Percentiles rank a stretch among this genome's conserved stretches.
These are phyloP conservation scores for Pomacea canaliculata DNA, from an alignment of 2,888 invertebrate species.

Conservation along the genomic window DNA sequence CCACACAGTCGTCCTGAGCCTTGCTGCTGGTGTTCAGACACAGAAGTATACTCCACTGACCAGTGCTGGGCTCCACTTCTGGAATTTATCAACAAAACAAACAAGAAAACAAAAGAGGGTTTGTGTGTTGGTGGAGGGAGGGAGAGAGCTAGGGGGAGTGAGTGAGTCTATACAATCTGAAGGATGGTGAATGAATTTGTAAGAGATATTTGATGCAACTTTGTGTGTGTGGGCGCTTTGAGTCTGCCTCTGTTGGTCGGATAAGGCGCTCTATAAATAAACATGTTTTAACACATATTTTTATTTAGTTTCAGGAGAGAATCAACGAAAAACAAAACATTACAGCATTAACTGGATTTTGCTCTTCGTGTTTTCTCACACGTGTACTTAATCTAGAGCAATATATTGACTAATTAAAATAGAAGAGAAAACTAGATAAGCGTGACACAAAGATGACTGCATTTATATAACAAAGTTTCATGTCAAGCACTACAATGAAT, in stretches of 20 bases:
- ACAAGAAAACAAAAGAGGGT: not conserved
- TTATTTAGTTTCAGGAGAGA: no score
- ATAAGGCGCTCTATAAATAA: not conserved
- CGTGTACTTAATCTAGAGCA: no score
- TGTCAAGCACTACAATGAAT: no score
- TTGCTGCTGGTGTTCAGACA: slow-evolving; percentile 27
- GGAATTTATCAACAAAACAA: not conserved
- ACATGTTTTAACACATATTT: not conserved
- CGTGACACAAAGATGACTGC: no score
- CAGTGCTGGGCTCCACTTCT: not conserved
- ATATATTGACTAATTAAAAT: no score
- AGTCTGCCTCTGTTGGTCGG: not conserved
- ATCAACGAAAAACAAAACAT: no score
- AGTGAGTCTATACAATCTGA: not conserved
- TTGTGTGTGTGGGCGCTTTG: not conserved
- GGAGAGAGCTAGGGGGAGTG: not conserved
- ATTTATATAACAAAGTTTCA: no score
- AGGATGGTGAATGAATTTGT: not conserved
- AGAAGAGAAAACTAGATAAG: no score
- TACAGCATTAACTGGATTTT: no score
- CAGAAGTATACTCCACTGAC: slow-evolving; percentile 26
- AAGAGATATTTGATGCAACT: not conserved
- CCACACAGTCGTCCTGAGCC: slow-evolving; percentile 19
- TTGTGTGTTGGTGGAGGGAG: not conserved
- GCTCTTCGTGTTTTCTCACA: no score